A percentile compares a stretch with the other conserved stretches of the same genome.
These are phyloP conservation scores for Hypothenemus hampei DNA, from an alignment of 1,140 invertebrate genomes.

Conservation along the genomic window DNA sequence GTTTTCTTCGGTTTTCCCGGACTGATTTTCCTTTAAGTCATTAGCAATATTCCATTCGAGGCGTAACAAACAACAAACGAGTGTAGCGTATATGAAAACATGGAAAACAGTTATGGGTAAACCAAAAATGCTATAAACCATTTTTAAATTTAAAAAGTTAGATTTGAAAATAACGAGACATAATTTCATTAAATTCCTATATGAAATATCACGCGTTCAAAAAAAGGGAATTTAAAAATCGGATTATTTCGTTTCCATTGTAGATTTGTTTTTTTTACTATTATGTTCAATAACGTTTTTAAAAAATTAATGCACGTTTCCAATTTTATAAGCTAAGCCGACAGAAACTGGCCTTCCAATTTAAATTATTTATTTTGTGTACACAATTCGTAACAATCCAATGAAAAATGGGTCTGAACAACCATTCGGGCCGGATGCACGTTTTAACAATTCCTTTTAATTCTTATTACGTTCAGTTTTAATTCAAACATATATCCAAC, in stretches of 20 bases:
- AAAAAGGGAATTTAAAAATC: neutral
- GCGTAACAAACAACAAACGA: too few relatives aligned
- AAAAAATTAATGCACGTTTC: conserved; percentile 7
- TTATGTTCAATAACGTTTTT: conserved; percentile 5
- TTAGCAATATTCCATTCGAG: too few relatives aligned
- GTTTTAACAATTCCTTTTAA: conserved; percentile 18
- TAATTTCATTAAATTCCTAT: too few relatives aligned
- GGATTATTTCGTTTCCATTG: neutral
- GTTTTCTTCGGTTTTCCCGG: too few relatives aligned
- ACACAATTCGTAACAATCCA: conserved; percentile 17
- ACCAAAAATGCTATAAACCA: too few relatives aligned
- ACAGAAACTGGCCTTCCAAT: conserved; percentile 13
- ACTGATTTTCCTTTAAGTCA: too few relatives aligned
- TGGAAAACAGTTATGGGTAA: too few relatives aligned
- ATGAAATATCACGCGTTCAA: neutral
- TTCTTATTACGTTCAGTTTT: conserved; percentile 16
- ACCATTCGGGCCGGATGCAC: neutral
- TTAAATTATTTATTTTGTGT: conserved; percentile 23
- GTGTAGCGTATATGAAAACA: too few relatives aligned
- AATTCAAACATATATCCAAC: conserved; percentile 19
- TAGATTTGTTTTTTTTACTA: neutral
- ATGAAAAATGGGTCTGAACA: conserved; percentile 15
- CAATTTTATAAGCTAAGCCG: conserved; percentile 11
- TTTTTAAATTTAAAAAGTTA: too few relatives aligned
- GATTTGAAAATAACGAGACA: too few relatives aligned